A percentile compares a stretch with the other conserved stretches of the same genome.
Conservation (phyloP, 2,888 invertebrate species). For the Tetheella fluctuosa region DNA sequence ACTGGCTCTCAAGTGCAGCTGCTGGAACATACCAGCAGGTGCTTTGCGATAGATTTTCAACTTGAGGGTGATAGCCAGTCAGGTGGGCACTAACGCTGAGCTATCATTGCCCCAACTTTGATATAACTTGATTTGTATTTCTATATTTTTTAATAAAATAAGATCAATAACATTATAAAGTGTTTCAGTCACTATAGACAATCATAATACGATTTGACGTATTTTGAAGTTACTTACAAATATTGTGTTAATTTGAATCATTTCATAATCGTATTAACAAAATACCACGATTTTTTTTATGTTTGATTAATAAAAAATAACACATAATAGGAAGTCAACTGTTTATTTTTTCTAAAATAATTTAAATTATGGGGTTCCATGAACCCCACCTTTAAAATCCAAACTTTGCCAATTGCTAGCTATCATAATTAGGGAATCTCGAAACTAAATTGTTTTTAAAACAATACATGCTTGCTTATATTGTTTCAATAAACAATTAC, state of each 20-base stretch:
- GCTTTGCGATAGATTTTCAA: no score
- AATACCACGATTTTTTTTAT: neutral
- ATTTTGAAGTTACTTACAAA: neutral
- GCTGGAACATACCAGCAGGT: no score
- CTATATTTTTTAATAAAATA: no score
- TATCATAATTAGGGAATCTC: neutral
- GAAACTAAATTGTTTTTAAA: neutral
- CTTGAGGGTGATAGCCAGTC: no score
- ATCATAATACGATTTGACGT: neutral
- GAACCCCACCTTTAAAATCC: neutral
- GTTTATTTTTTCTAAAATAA: neutral
- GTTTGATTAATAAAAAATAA: neutral
- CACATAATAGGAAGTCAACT: neutral
- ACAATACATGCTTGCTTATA: constrained; percentile 1
- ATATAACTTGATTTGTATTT: no score
- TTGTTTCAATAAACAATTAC: neutral
- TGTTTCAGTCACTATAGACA: no score
- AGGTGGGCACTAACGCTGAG: no score
- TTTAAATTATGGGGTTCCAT: neutral
- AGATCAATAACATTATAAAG: no score
- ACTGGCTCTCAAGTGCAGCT: no score
- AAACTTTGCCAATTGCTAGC: neutral
- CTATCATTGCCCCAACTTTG: no score
- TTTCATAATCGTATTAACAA: neutral
- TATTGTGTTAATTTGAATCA: neutral